Evolutionary conservation across 92 coral and sea anemone genomes (phyloP).

Genomic region (Ricordea florida): DNA sequence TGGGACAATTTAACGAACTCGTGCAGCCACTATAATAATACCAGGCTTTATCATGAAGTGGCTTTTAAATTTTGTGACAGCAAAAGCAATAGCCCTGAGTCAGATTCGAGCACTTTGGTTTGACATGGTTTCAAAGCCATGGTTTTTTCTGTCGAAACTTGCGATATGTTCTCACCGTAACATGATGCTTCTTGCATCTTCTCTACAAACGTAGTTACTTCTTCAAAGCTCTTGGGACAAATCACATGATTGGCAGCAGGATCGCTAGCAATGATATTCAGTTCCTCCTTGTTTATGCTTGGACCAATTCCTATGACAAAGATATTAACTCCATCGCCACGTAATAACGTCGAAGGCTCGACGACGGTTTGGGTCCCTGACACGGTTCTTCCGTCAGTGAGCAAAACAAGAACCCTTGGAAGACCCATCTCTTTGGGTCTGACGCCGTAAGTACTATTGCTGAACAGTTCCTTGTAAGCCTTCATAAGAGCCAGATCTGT

Average conservation of each 20-base stretch:
- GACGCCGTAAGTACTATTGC: conserved; percentile 44
- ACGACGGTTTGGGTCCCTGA: conserved; percentile 29
- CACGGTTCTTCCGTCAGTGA: conserved; percentile 62
- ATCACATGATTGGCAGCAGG: conserved; percentile 55
- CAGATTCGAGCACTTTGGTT: too few relatives aligned
- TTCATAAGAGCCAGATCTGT: conserved; percentile 56
- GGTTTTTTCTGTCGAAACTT: not conserved
- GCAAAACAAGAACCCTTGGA: conserved; percentile 62
- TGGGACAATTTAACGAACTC: too few relatives aligned
- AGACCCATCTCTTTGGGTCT: conserved; percentile 42
- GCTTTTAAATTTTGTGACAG: too few relatives aligned
- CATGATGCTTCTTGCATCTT: conserved; percentile 58
- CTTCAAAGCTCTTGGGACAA: conserved; percentile 1
- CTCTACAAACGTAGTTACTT: conserved; percentile 3
- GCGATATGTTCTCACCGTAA: conserved; percentile 53
- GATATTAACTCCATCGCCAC: conserved; percentile 53
- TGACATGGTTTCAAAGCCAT: too few relatives aligned
- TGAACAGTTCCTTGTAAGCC: conserved; percentile 46
- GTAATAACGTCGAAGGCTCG: conserved; percentile 45
- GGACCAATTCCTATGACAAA: conserved; percentile 66
- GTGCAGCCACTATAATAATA: too few relatives aligned
- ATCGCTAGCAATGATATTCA: conserved; percentile 65
- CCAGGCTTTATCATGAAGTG: too few relatives aligned
- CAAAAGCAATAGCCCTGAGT: too few relatives aligned
- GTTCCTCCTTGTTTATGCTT: conserved; percentile 1